Base-by-base conservation (phyloP, 2,113 vertebrate genomes). In the Rhea pennata region DNA sequence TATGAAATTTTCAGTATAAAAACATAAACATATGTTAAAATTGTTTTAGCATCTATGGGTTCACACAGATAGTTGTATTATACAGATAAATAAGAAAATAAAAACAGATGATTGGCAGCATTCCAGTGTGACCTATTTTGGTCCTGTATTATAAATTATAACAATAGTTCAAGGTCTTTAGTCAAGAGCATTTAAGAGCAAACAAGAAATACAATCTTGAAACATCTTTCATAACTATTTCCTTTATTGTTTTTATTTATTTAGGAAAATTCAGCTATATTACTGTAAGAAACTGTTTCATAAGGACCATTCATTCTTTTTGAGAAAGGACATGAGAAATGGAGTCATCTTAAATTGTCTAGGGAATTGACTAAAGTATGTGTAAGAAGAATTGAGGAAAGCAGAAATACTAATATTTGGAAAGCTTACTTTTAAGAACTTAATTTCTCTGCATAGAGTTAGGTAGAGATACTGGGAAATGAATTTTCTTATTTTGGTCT, bases 1-100 rank as follows among this genome's bases (percentile, higher is more conserved):
- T 93, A 82, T 48, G 59, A 95, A 95, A 91, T 72, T 92, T 96
- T 24, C 5, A 67, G 50, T 91, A 48, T 84, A 92, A 96, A 89
- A 80, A 22, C 33, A 88, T 70, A 84, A 96, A 87, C 14, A 92
- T 84, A 92, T 86, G 22, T 90, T 90, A 78, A 95, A 95, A 95
- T 80, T 94, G 12, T 17, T 88, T 74, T 62, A 95, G n/a, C 27
- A 67, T 87, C 48, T 76, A 59, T 92, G 36, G 10, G 7, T 87
- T 93, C 54, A 70, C 64, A 73, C 19, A 31, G 76, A 87, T 93
- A 85, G 46, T 70, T 84, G 91, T 69, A 70, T 65, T 50, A 87
- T 53, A 66, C 51, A 82, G 93, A 8, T 40, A n/a, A 92, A 83
- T 91, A 69, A 76, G 33, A 81, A 91, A 79, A 54, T 46, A 66